phyloP scores from a whole-genome alignment of 2,797 vertebrate species.

The Yasuhikotakia modesta region DNA sequence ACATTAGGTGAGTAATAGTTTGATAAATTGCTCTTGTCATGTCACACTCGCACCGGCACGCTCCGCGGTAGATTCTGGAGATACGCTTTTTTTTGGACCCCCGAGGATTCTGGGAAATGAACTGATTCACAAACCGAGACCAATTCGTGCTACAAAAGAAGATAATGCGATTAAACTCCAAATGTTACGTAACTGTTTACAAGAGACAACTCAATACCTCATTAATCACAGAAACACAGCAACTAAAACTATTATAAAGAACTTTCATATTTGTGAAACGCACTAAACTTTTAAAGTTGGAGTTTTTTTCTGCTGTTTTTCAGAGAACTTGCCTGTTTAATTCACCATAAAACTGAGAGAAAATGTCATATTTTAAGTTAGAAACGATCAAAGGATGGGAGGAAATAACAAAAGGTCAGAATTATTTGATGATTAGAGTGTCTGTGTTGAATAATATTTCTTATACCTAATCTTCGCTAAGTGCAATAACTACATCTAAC shows the following conservation, averaged over 20 bases:
- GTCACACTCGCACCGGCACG: slow-evolving; percentile 16
- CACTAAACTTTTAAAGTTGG: neutral
- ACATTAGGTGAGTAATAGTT: slow-evolving; percentile 47
- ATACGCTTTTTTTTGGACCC: slow-evolving; percentile 24
- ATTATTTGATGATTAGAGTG: slow-evolving; percentile 28
- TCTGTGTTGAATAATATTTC: neutral
- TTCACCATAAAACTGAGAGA: slow-evolving; percentile 5
- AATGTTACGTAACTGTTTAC: slow-evolving; percentile 10
- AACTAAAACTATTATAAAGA: neutral
- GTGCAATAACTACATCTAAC: neutral
- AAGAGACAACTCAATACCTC: slow-evolving; percentile 7
- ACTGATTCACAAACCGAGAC: slow-evolving; percentile 19
- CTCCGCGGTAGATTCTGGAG: slow-evolving; percentile 21
- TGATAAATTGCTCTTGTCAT: slow-evolving; percentile 52
- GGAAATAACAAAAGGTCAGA: slow-evolving; percentile 41
- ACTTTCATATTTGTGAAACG: neutral
- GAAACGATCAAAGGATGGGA: slow-evolving; percentile 23
- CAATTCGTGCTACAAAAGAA: slow-evolving; percentile 9
- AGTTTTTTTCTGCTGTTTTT: neutral
- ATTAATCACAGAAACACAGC: neutral
- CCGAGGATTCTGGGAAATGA: slow-evolving; percentile 31
- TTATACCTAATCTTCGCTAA: slow-evolving; percentile 11
- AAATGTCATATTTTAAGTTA: slow-evolving; percentile 17
- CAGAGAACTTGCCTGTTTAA: slow-evolving; percentile 6
- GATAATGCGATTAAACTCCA: slow-evolving; percentile 2